Evolutionary conservation across 92 coral and sea anemone species (phyloP), one percentile per base, ranked within the genome.

Genomic region (Parazoanthus swiftii): DNA sequence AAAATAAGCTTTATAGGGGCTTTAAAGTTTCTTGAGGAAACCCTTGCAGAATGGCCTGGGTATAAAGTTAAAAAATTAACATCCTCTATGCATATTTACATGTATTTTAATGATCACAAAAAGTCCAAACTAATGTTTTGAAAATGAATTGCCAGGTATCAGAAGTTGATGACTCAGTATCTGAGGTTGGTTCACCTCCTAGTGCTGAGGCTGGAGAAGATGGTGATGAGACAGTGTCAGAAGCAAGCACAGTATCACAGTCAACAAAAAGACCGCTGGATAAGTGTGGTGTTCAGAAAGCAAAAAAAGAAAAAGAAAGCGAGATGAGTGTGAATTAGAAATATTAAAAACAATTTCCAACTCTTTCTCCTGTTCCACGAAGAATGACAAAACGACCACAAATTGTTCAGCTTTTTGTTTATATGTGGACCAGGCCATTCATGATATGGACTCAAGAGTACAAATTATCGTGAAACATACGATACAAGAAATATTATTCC

Each of bases 1-100:
- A 29, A 29, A 29, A 29, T 29, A 29, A 29, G 33, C 33, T 29
- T 29, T 29, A 29, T 29, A 29, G 33, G 33, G 33, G 0, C 83
- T 26, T 51, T 79, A 54, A 54, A 10, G 83, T 79, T 79, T 54
- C 83, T 79, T 79, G 46, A 54, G 83, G 70, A 79, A 71, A 14
- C 83, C 83, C 83, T 54, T 79, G 83, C 71, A 54, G 70, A 79
- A 79, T 54, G 83, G 83, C 83, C 83, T 79, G 71, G 71, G 83
- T 79, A 79, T 79, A 79, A 79, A 79, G 70, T 79, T 51, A 51
- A 79, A 50, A 67, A 78, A 78, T 78, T 78, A 50, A 78, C 67
- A 50, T 50, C 9, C 82, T 50, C 82, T 14, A 78, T 77, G 65
- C 81, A 77, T 77, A 48, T 79, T 79, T 79, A 50, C 67, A 79